Evolutionary conservation across 2,113 vertebrate genomes (phyloP).

Genomic region (Nannobrachium achirus): DNA sequence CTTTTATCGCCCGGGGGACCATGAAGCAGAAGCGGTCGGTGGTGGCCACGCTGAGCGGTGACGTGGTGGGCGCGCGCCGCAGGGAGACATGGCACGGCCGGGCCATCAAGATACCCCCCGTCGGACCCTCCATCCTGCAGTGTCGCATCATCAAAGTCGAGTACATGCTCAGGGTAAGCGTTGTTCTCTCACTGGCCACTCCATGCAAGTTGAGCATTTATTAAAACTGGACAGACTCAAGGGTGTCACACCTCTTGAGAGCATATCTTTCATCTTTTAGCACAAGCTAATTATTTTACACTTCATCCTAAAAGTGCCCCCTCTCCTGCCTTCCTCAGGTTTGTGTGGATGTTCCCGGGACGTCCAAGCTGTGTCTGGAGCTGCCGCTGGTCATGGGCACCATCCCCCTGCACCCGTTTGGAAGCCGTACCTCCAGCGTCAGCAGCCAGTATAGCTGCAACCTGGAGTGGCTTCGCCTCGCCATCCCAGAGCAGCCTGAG

Average conservation of each 20-base stretch:
- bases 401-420: constrained; percentile 89
- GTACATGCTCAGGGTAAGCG: constrained; percentile 90
- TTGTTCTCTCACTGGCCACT: neutral
- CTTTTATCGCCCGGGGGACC: constrained; percentile 90
- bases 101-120: constrained; percentile 90
- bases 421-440: constrained; percentile 90
- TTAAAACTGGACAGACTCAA: too few relatives aligned
- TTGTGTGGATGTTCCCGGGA: constrained; percentile 92
- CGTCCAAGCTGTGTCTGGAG: constrained; percentile 92
- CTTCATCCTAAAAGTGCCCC: neutral
- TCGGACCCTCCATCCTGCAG: constrained; percentile 92
- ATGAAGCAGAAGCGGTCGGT: constrained; percentile 91
- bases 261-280: too few relatives aligned
- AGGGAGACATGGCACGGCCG: constrained; percentile 91
- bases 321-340: constrained; percentile 76
- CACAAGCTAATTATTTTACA: too few relatives aligned
- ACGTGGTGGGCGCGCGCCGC: constrained; percentile 80
- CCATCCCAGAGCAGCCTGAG: constrained; percentile 86
- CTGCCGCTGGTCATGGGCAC: constrained; percentile 95
- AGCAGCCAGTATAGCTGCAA: constrained; percentile 91
- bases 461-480: constrained; percentile 87
- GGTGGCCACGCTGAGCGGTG: constrained; percentile 87
- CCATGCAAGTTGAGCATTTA: neutral
- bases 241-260: too few relatives aligned
- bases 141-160: constrained; percentile 94